Conservation (phyloP, 2,888 invertebrate species). For the Drosophila affinis region DNA sequence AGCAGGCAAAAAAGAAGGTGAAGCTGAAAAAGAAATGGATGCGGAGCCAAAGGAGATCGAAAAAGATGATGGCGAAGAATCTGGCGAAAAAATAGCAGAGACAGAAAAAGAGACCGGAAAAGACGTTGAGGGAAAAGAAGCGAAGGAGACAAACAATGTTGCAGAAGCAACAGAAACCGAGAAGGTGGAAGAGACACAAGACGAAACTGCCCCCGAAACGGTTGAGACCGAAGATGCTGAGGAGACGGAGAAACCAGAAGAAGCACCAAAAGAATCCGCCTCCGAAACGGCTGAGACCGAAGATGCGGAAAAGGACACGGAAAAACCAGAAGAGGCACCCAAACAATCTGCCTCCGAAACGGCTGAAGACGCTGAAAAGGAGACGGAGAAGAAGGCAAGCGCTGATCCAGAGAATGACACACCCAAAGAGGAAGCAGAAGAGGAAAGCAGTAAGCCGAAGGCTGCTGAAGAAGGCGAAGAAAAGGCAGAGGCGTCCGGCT, state of each 20-base stretch:
- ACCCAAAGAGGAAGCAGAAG: conserved; percentile 13
- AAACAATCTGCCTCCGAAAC: not conserved
- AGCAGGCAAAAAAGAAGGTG: not conserved
- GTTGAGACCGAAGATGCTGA: conserved; percentile 17
- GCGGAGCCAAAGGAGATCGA: not conserved
- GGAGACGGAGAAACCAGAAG: conserved; percentile 6
- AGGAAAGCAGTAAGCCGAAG: conserved; percentile 17
- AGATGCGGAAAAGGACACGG: not conserved
- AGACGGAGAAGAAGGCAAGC: not conserved
- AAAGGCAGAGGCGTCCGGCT: conserved; percentile 30
- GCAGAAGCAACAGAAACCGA: not conserved
- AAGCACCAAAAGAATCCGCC: conserved; percentile 3
- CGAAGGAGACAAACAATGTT: not conserved
- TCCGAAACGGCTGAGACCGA: not conserved
- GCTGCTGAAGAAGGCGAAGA: conserved; percentile 17
- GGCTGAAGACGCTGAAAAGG: conserved; percentile 8
- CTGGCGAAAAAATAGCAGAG: not conserved
- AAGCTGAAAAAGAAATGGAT: conserved; percentile 12
- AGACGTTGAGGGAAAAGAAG: not conserved
- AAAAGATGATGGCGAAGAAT: not conserved
- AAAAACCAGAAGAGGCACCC: conserved; percentile 1
- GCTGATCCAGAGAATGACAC: not conserved
- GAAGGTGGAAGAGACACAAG: conserved; percentile 7
- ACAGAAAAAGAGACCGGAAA: conserved; percentile 6
- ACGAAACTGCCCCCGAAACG: not conserved